A percentile compares a stretch with the other conserved stretches of the same genome.
These are phyloP conservation scores for Gymnocephalus cernua DNA, from an alignment of 2,113 vertebrate species.

Conservation along the genomic window DNA sequence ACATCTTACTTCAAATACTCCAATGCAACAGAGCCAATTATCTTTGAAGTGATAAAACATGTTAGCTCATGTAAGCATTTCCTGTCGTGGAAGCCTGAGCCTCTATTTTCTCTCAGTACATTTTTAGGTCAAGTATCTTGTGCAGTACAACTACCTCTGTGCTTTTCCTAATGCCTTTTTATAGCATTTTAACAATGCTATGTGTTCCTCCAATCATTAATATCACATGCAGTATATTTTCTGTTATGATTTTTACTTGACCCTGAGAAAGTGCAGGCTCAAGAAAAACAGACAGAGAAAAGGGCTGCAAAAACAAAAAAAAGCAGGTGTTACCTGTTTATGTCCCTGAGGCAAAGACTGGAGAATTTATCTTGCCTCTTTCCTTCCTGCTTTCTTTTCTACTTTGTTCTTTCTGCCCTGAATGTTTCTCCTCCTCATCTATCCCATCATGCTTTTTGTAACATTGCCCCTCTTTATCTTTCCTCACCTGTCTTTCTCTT, in stretches of 20 bases:
- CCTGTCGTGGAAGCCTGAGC: slow-evolving; percentile 37
- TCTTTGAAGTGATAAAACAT: slow-evolving; percentile 38
- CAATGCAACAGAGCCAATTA: slow-evolving; percentile 43
- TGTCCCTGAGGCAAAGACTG: slow-evolving; percentile 66
- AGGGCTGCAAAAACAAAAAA: slow-evolving; percentile 39
- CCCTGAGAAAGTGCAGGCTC: slow-evolving; percentile 62
- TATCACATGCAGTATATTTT: slow-evolving; percentile 19
- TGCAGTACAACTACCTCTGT: slow-evolving; percentile 40
- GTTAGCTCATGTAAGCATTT: slow-evolving; percentile 54
- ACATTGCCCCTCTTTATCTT: slow-evolving; percentile 44
- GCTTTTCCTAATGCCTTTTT: slow-evolving; percentile 48
- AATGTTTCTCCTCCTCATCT: slow-evolving; percentile 50
- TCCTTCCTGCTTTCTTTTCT: slow-evolving; percentile 46
- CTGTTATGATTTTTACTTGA: slow-evolving; percentile 46
- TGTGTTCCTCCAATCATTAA: slow-evolving; percentile 51
- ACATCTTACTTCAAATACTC: slow-evolving; percentile 51
- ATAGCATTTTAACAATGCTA: slow-evolving; percentile 65
- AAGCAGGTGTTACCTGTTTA: slow-evolving; percentile 74
- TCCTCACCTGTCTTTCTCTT: slow-evolving; percentile 43
- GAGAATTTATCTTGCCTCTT: slow-evolving; percentile 66
- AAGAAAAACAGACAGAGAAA: slow-evolving; percentile 49
- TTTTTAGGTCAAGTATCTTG: slow-evolving; percentile 72
- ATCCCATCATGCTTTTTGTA: slow-evolving; percentile 44
- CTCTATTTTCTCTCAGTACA: slow-evolving; percentile 38
- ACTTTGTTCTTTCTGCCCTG: slow-evolving; percentile 68